Base-by-base conservation (phyloP, 2,888 invertebrate species). In the Drosophila mimetica region DNA sequence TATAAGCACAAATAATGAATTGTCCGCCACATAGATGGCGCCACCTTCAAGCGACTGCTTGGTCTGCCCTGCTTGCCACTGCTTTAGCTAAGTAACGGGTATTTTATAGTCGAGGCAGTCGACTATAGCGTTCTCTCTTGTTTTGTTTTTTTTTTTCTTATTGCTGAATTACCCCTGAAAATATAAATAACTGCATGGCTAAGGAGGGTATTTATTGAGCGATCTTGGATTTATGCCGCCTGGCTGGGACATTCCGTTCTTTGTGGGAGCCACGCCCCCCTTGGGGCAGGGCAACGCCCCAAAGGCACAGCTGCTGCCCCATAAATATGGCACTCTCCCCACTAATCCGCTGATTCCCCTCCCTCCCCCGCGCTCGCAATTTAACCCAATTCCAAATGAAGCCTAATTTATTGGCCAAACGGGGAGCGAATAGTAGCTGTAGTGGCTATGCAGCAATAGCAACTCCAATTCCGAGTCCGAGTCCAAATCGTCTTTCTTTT, bases 351-450 rank as follows among this genome's bases (percentile, higher is more conserved):
- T 44, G 30, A 44, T 44, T 36, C 7, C 37, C 37, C 37, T 20
- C 30, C 48, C 28, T 34, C 13, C 4, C 16, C 9, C 14, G 9
- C 11, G 25, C 16, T 4, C 46, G 7, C 72, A 53, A 48, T 48
- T 72, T 70, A 70, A 72, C 69, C 69, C 69, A 70, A 72, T 70
- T 70, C 52, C 73, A 53, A 72, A 64, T 72, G 42, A 72, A 72
- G 72, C 63, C 36, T 70, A 63, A 70, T 72, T 70, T 70, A 70
- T 70, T 47, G 41, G 37, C 47, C 18, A 47, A 46, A 69, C 25
- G 22, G 37, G 37, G 42, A 42, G 14, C 59, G 25, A 59, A 59
- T 44, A 60, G 44, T 32, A 34, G 34, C 34, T 39, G 18, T n/a
- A n/a, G n/a, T n/a, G n/a, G n/a, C n/a, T n/a, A n/a, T 18, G 13